Evolutionary conservation across 2,888 invertebrate species (phyloP).

Genomic region (Myopa tessellatipennis): DNA sequence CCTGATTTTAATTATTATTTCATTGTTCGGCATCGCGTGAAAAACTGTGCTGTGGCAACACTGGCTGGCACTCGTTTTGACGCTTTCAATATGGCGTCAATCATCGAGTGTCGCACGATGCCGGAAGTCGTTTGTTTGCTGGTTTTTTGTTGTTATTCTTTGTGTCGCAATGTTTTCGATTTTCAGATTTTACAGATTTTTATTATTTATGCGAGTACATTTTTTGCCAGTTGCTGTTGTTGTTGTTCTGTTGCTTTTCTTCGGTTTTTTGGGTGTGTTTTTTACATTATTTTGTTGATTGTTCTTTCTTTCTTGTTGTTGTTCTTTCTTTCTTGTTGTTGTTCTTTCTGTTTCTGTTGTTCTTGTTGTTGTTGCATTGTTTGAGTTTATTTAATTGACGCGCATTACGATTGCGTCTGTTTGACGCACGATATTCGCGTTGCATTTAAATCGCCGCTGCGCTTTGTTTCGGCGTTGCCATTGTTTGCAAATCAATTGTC

Average conservation of each 20-base stretch:
- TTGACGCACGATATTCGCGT: neutral
- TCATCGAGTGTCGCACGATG: constrained; percentile 16
- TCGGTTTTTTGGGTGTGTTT: too few relatives aligned
- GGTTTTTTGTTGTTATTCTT: constrained; percentile 8
- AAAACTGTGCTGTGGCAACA: neutral
- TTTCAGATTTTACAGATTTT: neutral
- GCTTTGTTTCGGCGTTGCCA: constrained; percentile 9
- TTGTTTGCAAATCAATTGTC: constrained; percentile 30
- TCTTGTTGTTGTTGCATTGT: neutral
- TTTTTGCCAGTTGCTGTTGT: neutral
- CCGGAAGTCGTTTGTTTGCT: constrained; percentile 17
- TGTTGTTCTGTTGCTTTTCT: neutral
- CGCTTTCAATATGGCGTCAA: constrained; percentile 26
- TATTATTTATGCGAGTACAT: neutral
- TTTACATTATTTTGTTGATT: too few relatives aligned
- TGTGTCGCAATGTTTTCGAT: constrained; percentile 14
- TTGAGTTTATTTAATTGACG: constrained; percentile 15
- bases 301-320: neutral
- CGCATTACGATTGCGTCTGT: neutral
- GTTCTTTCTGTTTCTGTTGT: neutral
- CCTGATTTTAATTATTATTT: too few relatives aligned
- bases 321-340: neutral
- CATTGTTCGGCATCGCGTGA: neutral
- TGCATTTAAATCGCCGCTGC: neutral
- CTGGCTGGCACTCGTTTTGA: neutral